Evolutionary conservation across 2,113 vertebrate species (phyloP).

Genomic region (Oenanthe oenanthe): DNA sequence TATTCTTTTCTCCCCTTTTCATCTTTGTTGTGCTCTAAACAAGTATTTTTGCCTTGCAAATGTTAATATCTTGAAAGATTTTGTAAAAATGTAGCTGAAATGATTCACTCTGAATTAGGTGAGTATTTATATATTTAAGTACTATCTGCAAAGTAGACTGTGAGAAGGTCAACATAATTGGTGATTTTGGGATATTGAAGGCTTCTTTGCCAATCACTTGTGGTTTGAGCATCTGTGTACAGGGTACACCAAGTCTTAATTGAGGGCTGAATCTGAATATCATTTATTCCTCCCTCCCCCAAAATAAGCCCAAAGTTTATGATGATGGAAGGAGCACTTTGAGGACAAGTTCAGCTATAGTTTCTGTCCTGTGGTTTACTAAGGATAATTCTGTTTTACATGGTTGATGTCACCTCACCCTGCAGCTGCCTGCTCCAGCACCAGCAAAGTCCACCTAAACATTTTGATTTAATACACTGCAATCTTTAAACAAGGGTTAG

Average conservation of each 20-base stretch:
- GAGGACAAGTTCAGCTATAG: background rate
- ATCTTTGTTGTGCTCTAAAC: background rate
- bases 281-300: background rate
- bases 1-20: background rate
- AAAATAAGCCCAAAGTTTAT: background rate
- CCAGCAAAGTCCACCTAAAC: constrained; percentile 49
- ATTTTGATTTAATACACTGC: constrained; percentile 58
- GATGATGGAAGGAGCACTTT: background rate
- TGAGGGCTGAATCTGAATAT: background rate
- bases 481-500: constrained; percentile 67
- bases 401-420: constrained; percentile 50
- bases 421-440: constrained; percentile 59
- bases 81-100: background rate
- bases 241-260: background rate
- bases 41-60: constrained; percentile 21
- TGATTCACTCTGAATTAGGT: background rate
- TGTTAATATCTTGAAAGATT: background rate
- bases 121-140: background rate
- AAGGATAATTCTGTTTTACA: constrained; percentile 63
- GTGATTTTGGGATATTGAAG: background rate
- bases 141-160: background rate
- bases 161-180: background rate
- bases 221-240: background rate
- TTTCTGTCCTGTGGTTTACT: constrained; percentile 51
- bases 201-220: background rate